Conservation (phyloP, 2,797 vertebrate genomes). For the Novumbra hubbsi region DNA sequence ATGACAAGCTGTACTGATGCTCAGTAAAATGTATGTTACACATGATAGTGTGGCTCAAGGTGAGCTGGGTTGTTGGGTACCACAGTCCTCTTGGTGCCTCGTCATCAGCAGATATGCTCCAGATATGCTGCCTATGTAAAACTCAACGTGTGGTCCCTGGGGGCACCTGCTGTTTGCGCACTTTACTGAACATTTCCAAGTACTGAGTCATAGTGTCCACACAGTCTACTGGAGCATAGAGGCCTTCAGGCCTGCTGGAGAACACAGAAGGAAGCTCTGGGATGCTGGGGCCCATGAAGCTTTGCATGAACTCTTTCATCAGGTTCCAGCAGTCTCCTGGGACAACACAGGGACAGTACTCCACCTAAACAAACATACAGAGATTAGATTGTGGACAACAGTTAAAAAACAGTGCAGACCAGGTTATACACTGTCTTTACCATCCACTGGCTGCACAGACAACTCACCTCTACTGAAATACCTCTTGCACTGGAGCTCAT, state of each 20-base stretch:
- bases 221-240: slow-evolving; percentile 80
- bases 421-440: neutral
- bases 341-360: slow-evolving; percentile 93
- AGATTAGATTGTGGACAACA: neutral
- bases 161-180: slow-evolving; percentile 90
- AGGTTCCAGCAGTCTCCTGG: slow-evolving; percentile 96
- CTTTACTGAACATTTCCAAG: slow-evolving; percentile 95
- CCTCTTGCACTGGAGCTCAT: slow-evolving; percentile 94
- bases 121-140: neutral
- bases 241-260: slow-evolving; percentile 81
- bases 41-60: neutral
- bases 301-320: slow-evolving; percentile 94
- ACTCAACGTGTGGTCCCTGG: slow-evolving; percentile 83
- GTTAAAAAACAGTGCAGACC: neutral
- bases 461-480: slow-evolving; percentile 91
- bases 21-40: neutral
- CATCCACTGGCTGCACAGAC: neutral
- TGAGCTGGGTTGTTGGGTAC: neutral
- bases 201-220: slow-evolving; percentile 95
- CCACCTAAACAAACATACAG: slow-evolving; percentile 76
- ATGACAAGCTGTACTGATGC: neutral
- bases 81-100: neutral
- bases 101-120: neutral
- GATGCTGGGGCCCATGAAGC: slow-evolving; percentile 83
- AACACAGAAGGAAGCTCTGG: slow-evolving; percentile 87